phyloP scores from a whole-genome alignment of 2,888 invertebrate species.

The Dusona sp. region DNA sequence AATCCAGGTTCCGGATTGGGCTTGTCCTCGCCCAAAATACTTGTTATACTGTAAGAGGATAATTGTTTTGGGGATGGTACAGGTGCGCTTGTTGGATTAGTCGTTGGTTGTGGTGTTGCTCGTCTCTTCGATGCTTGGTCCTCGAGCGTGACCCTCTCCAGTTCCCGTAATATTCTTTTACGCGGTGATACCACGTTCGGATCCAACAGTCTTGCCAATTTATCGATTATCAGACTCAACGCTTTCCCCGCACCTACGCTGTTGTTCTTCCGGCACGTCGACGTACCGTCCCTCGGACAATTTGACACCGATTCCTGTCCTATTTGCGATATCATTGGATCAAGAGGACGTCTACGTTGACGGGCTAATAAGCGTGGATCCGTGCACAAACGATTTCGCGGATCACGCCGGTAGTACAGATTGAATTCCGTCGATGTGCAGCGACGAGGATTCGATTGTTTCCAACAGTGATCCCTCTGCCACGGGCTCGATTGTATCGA shows the following conservation, averaged over 20 bases:
- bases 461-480: slow-evolving; percentile 96
- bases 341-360: slow-evolving; percentile 90
- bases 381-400: slow-evolving; percentile 84
- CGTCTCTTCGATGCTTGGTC: slow-evolving; percentile 88
- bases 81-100: slow-evolving; percentile 68
- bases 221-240: slow-evolving; percentile 81
- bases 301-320: slow-evolving; percentile 73
- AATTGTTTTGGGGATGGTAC: slow-evolving; percentile 84
- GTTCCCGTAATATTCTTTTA: slow-evolving; percentile 92
- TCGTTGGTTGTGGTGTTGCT: slow-evolving; percentile 80
- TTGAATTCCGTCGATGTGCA: slow-evolving; percentile 91
- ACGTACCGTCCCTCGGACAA: slow-evolving; percentile 69
- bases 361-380: slow-evolving; percentile 85
- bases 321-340: slow-evolving; percentile 82
- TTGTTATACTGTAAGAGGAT: slow-evolving; percentile 94
- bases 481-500: slow-evolving; percentile 96
- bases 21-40: slow-evolving; percentile 90
- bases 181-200: slow-evolving; percentile 91
- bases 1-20: slow-evolving; percentile 84
- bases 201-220: slow-evolving; percentile 82
- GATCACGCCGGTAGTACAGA: slow-evolving; percentile 89
- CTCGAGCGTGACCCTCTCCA: slow-evolving; percentile 91
- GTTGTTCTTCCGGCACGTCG: slow-evolving; percentile 63
- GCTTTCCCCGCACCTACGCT: slow-evolving; percentile 76
- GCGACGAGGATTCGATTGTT: slow-evolving; percentile 91